phyloP scores from a whole-genome alignment of 2,113 vertebrate genomes.

The Gambusia holbrooki region DNA sequence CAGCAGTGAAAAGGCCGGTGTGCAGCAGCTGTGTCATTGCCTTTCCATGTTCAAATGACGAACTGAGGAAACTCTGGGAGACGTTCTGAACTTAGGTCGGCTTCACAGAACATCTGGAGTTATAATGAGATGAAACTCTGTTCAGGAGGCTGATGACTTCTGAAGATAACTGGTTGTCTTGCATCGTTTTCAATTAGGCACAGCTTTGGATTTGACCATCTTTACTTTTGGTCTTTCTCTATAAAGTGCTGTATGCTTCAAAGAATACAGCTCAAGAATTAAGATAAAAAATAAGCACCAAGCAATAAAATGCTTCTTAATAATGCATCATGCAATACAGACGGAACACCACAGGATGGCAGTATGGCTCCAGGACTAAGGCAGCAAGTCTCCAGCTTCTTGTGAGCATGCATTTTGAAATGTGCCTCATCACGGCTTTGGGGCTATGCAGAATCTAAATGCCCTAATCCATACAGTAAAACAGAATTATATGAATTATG shows the following conservation, averaged over 20 bases:
- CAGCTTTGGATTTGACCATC: neutral
- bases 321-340: neutral
- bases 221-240: neutral
- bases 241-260: neutral
- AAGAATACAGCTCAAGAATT: neutral
- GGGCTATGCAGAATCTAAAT: neutral
- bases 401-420: neutral
- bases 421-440: neutral
- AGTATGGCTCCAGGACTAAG: conserved; percentile 8
- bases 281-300: no score
- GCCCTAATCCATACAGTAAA: neutral
- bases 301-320: neutral
- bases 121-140: no score
- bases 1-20: no score
- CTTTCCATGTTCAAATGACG: no score
- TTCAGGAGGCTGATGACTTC: no score
- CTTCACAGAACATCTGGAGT: no score
- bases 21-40: no score
- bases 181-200: neutral
- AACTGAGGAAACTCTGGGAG: no score
- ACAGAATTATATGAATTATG: neutral
- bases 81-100: no score
- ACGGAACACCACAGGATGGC: conserved; percentile 61
- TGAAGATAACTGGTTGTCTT: no score
- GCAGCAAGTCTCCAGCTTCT: neutral